Conservation (phyloP, 2,888 invertebrate genomes). For the Agrilus biguttatus region DNA sequence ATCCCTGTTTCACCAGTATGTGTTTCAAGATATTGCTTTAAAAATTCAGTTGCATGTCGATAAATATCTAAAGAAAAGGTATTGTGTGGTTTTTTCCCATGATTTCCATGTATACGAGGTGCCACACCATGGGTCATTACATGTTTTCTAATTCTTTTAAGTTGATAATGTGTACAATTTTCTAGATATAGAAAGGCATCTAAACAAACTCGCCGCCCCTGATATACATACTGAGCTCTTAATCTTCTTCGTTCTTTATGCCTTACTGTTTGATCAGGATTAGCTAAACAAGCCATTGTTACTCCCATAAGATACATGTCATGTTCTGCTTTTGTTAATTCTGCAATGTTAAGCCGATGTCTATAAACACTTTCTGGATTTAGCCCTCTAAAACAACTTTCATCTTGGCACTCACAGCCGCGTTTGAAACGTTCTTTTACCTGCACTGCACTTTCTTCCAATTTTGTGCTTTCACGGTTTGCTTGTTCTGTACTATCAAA, state of each 20-base stretch:
- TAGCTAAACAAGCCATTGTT: constrained; percentile 65
- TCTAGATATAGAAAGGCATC: constrained; percentile 68
- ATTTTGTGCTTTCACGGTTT: constrained; percentile 43
- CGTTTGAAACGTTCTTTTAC: constrained; percentile 52
- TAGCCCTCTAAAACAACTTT: constrained; percentile 59
- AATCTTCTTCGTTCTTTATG: constrained; percentile 59
- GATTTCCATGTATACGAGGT: constrained; percentile 63
- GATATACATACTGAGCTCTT: constrained; percentile 62
- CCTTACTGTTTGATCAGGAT: constrained; percentile 55
- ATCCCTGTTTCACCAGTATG: constrained; percentile 42
- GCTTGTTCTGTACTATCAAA: constrained; percentile 28
- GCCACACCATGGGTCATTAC: constrained; percentile 67
- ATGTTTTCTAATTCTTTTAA: constrained; percentile 63
- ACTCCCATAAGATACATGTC: constrained; percentile 80
- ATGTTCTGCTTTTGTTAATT: constrained; percentile 66
- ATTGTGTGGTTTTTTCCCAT: constrained; percentile 67
- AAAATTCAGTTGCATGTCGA: constrained; percentile 60
- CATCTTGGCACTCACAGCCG: constrained; percentile 65
- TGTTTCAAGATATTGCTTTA: constrained; percentile 56
- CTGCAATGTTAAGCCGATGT: constrained; percentile 63
- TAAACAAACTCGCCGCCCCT: constrained; percentile 60
- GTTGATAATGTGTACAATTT: constrained; percentile 65
- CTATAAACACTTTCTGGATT: constrained; percentile 62
- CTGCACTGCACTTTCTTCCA: constrained; percentile 56
- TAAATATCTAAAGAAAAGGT: constrained; percentile 67